These are phyloP conservation scores for Drosophila antonietae DNA, from an alignment of 2,888 invertebrate genomes.

Conservation along the genomic window DNA sequence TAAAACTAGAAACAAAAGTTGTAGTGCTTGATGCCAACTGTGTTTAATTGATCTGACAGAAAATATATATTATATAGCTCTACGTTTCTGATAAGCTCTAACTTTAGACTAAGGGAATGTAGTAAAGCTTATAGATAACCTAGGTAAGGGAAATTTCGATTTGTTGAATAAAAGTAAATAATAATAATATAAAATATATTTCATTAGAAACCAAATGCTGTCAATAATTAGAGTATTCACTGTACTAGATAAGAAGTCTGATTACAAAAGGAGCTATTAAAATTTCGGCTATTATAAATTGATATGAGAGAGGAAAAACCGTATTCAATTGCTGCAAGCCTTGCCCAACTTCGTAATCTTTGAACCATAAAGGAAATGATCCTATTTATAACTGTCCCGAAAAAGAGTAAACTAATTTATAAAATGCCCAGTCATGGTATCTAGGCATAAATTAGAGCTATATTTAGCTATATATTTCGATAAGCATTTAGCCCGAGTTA, in stretches of 20 bases:
- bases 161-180: no score
- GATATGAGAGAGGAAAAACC: neutral
- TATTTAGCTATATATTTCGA: conserved; percentile 13
- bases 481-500: conserved; percentile 12
- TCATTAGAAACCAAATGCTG: neutral
- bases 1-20: neutral
- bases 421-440: neutral
- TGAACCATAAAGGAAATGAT: neutral
- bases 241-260: neutral
- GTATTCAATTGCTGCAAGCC: neutral
- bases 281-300: neutral
- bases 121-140: neutral
- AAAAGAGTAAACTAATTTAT: neutral
- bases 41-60: conserved; percentile 1
- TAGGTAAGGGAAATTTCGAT: neutral
- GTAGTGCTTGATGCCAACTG: neutral
- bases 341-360: neutral
- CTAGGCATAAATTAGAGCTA: neutral
- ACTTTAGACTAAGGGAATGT: neutral
- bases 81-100: conserved; percentile 1
- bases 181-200: neutral
- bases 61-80: neutral
- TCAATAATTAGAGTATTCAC: neutral
- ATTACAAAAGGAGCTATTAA: neutral
- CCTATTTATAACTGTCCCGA: conserved; percentile 1